Evolutionary conservation across 1,140 invertebrate genomes (phyloP), one percentile per base, ranked within the genome.

Genomic region (Bombus haemorrhoidalis): DNA sequence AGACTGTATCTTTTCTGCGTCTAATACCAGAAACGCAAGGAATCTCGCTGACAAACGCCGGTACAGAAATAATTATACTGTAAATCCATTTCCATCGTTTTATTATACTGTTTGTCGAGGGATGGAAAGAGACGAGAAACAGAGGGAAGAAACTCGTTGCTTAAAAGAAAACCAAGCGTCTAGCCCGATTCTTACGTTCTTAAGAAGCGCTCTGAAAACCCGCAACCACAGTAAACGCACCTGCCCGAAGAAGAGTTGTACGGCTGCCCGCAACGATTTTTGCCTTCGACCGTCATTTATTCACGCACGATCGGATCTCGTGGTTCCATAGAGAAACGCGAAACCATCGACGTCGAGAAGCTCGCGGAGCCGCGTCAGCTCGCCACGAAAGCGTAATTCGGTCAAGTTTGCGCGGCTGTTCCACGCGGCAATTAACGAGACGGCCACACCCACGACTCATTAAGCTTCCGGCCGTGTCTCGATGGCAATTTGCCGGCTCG

Each of bases 261-360:
- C 39, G 73, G 73, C 28, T 83, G 81, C 81, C 81, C 81, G 74
- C 81, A 85, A 37, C 3, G 8, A 47, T 88, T 85, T 87, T 85
- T 66, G 43, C 81, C 9, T 0, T 5, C 83, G 28, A n/a, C 43
- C 34, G 28, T 84, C 81, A 72, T 84, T 90, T 89, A 80, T 89
- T 69, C 89, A 87, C 85, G 89, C 87, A 89, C 81, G 87, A 90
- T 90, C 85, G 81, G 34, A 78, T 84, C 83, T 66, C 62, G 85
- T 62, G 88, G 87, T 89, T 59, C 34, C 53, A 15, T 18, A n/a
- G 43, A 12, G 57, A 79, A 32, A 41, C 25, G 69, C 25, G 34
- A 39, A 43, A 39, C 13, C 32, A 43, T 39, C 32, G 43, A 28
- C 25, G 22, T 13, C 28, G 59, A 62, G 59, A 28, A 62, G 25